These are phyloP conservation scores for Agraylea sexmaculata DNA, from an alignment of 1,140 invertebrate species.

Conservation along the genomic window DNA sequence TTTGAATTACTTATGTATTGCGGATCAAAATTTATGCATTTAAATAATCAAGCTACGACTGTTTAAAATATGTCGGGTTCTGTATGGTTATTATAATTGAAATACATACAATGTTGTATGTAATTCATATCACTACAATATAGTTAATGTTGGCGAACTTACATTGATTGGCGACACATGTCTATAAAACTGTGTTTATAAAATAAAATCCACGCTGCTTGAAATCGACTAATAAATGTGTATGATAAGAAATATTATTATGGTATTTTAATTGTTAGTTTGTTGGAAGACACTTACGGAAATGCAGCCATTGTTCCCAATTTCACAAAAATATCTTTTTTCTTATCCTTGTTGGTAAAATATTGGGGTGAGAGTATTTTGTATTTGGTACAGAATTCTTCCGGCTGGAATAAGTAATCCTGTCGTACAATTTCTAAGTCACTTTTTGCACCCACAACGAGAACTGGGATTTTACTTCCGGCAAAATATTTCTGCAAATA, in stretches of 20 bases:
- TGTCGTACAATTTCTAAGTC: slow-evolving; percentile 76
- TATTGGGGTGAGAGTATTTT: slow-evolving; percentile 85
- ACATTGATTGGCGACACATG: slow-evolving; percentile 21
- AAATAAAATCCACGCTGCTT: slow-evolving; percentile 91
- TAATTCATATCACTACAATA: no score
- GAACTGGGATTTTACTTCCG: slow-evolving; percentile 88
- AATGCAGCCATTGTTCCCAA: slow-evolving; percentile 97
- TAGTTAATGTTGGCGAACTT: no score
- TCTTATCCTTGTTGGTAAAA: slow-evolving; percentile 66
- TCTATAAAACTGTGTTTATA: slow-evolving; percentile 79
- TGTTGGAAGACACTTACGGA: slow-evolving; percentile 71
- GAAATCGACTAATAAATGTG: slow-evolving; percentile 71
- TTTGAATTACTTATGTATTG: no score
- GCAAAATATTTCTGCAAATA: slow-evolving; percentile 83
- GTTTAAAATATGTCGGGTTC: no score
- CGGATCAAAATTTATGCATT: no score
- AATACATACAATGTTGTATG: no score
- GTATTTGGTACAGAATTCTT: slow-evolving; percentile 86
- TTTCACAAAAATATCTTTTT: slow-evolving; percentile 87
- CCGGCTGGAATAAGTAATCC: slow-evolving; percentile 84
- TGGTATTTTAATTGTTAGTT: slow-evolving; percentile 1
- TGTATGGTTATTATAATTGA: no score
- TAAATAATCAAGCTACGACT: no score
- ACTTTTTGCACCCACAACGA: slow-evolving; percentile 86
- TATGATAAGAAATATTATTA: slow-evolving; percentile 4